Evolutionary conservation across 2,888 invertebrate species (phyloP), one percentile per base, ranked within the genome.

Genomic region (Mythimna lalbum): DNA sequence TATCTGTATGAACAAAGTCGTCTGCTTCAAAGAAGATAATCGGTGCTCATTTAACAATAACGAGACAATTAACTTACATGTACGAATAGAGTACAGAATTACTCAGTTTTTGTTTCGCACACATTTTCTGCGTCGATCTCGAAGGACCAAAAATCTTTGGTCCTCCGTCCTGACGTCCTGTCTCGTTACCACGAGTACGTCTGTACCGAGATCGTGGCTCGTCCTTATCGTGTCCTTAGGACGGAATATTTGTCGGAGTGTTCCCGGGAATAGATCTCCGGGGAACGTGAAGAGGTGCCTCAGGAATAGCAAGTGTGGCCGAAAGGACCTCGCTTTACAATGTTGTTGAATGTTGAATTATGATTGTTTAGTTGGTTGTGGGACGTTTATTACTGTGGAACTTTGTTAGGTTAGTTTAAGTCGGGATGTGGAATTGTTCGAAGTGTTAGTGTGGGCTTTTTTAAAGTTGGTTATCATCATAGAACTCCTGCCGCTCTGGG

Each of bases 221-320:
- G 72, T 72, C 65, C 76, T 76, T 76, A 77, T 39, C 6, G 59
- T 61, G 72, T 63, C 78, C 78, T 76, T 27, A 31, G 56, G 61
- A 19, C 43, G 52, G 71, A 60, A 76, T 67, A 60, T n/a, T 72
- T 66, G 62, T 27, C 43, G 23, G 65, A 66, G 71, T 76, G 33
- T 50, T 59, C 50, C 53, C 61, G 43, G 47, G 49, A 63, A 65
- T 71, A 50, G 64, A 77, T 66, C 78, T 63, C 59, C 6, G 19
- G 65, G 57, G 62, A 52, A 12, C 7, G 5, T 70, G 21, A 53
- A 76, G 64, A 50, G 71, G 53, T 23, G 62, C 55, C 72, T 55
- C 7, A 65, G 62, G 65, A 77, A 67, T 71, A 52, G 50, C 21
- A 66, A 70, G 52, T 55, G 63, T 55, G 59, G 17, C 36, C 27